Conservation (phyloP, 2,113 vertebrate species). For the Acanthochromis polyacanthus region DNA sequence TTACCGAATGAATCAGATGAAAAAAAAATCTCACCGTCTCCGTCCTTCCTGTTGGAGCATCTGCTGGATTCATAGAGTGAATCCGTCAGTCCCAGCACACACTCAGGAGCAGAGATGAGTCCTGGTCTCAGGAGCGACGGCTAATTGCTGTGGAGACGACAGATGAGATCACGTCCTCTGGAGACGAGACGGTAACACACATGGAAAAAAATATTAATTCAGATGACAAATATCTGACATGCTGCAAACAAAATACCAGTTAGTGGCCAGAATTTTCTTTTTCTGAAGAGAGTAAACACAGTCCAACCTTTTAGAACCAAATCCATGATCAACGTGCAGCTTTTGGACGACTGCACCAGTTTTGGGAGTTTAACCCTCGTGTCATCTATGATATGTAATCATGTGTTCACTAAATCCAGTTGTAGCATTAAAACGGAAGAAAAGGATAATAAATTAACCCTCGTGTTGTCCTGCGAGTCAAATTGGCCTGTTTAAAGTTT, state of each 20-base stretch:
- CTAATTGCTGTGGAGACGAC: slow-evolving; percentile 47
- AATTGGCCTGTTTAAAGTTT: too few species aligned
- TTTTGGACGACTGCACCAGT: too few species aligned
- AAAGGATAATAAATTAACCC: too few species aligned
- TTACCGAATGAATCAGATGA: background rate
- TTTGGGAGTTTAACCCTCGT: too few species aligned
- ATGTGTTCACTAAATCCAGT: too few species aligned
- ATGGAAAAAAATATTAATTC: background rate
- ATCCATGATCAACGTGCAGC: too few species aligned
- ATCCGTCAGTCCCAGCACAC: slow-evolving; percentile 1
- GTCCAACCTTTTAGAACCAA: too few species aligned
- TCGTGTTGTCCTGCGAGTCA: too few species aligned
- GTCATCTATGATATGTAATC: too few species aligned
- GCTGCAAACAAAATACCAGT: background rate
- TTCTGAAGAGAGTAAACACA: too few species aligned
- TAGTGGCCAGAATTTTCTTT: too few species aligned
- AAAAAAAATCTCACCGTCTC: background rate
- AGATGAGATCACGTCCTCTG: slow-evolving; percentile 46
- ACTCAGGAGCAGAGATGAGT: slow-evolving; percentile 4
- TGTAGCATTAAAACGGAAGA: too few species aligned
- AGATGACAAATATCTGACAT: background rate
- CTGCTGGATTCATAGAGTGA: slow-evolving; percentile 5
- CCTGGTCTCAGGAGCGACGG: slow-evolving; percentile 29
- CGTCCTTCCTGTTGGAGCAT: background rate
- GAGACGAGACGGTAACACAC: slow-evolving; percentile 6